A percentile compares a stretch with the other conserved stretches of the same genome.
These are phyloP conservation scores for Hydrotaea cyrtoneurina DNA, from an alignment of 2,888 invertebrate species.

Conservation along the genomic window DNA sequence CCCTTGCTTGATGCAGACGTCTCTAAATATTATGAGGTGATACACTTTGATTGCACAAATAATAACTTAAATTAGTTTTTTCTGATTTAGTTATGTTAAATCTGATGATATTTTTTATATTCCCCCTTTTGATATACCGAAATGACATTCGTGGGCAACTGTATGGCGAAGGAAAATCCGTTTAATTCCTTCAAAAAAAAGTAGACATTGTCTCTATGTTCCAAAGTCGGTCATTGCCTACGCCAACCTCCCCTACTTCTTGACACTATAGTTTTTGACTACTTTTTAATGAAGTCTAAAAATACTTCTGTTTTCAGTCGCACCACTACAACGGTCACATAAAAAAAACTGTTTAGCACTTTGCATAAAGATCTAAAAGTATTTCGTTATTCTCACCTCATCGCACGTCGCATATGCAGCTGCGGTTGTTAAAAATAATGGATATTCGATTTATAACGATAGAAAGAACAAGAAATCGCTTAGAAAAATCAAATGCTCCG, in stretches of 20 bases:
- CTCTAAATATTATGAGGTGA: no score
- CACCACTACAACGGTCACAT: not conserved
- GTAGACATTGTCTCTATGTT: no score
- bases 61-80: no score
- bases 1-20: no score
- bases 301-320: not conserved
- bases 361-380: constrained; percentile 34
- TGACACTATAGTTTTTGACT: not conserved
- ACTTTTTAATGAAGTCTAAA: constrained; percentile 14
- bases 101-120: no score
- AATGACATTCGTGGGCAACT: no score
- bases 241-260: not conserved
- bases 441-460: constrained; percentile 31
- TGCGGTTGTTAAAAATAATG: constrained; percentile 27
- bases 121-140: no score
- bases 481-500: constrained; percentile 16
- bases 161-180: no score
- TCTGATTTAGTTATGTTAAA: no score
- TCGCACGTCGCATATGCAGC: not conserved
- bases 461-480: not conserved
- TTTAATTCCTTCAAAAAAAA: no score
- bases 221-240: no score
- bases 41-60: no score
- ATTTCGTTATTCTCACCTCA: not conserved
- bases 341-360: constrained; percentile 9